These are phyloP conservation scores for Taxidea taxus DNA, from an alignment of 2,113 vertebrate species.

Conservation along the genomic window DNA sequence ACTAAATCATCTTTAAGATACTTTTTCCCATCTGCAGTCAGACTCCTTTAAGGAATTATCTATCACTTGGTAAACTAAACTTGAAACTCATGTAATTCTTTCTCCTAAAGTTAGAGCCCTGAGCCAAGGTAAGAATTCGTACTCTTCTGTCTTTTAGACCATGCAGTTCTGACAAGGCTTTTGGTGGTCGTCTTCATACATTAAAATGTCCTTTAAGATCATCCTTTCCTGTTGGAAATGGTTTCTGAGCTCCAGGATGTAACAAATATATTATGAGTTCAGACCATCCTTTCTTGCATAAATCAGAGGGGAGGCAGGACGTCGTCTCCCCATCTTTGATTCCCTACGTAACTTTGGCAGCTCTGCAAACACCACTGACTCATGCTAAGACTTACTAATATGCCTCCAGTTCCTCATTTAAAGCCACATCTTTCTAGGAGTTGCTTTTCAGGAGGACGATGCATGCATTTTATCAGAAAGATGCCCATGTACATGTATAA, in stretches of 20 bases:
- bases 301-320: neutral
- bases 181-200: neutral
- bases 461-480: neutral
- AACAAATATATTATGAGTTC: neutral
- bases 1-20: neutral
- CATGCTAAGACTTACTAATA: neutral
- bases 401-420: neutral
- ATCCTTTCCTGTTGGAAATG: neutral
- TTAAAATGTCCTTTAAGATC: neutral
- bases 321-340: neutral
- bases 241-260: neutral
- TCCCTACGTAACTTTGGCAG: neutral
- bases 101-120: neutral
- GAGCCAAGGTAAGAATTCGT: neutral
- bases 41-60: neutral
- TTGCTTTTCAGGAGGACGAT: slow-evolving; percentile 24
- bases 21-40: neutral
- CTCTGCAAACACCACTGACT: neutral
- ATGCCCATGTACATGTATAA: neutral
- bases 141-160: neutral
- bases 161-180: neutral
- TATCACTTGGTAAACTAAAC: slow-evolving; percentile 1
- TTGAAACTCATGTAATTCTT: neutral
- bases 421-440: neutral
- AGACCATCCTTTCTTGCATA: neutral